phyloP scores from a whole-genome alignment of 2,888 invertebrate genomes.

The Bellardia pandia region DNA sequence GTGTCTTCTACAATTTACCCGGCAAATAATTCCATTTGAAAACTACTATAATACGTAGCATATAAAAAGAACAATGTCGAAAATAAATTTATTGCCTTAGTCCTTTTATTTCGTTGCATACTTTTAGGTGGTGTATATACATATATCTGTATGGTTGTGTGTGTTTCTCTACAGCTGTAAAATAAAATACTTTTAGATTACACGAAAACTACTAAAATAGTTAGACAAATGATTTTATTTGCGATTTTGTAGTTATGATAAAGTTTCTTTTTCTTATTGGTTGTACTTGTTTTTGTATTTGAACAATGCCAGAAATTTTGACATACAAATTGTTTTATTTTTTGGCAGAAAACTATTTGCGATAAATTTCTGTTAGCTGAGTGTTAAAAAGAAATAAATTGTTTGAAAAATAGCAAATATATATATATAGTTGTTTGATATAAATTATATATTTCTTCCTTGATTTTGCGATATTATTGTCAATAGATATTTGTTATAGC shows the following conservation, averaged over 20 bases:
- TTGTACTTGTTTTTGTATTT: background rate
- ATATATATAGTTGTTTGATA: background rate
- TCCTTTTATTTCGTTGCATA: constrained; percentile 31
- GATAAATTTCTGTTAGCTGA: constrained; percentile 20
- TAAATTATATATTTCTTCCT: too few relatives aligned
- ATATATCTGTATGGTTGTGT: background rate
- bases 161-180: background rate
- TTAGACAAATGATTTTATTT: constrained; percentile 65
- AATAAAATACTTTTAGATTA: constrained; percentile 6
- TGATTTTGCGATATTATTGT: background rate
- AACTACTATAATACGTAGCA: background rate
- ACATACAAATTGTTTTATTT: constrained; percentile 30
- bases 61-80: constrained; percentile 27
- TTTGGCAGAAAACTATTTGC: constrained; percentile 8
- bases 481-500: background rate
- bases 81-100: constrained; percentile 41
- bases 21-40: constrained; percentile 27
- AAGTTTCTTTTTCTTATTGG: constrained; percentile 22
- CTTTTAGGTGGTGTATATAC: background rate
- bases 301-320: constrained; percentile 21
- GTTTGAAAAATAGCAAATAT: background rate
- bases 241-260: constrained; percentile 58
- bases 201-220: constrained; percentile 38
- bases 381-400: constrained; percentile 17
- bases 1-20: constrained; percentile 4